Evolutionary conservation across 2,888 invertebrate species (phyloP).

Genomic region (Limnephilus rhombicus): DNA sequence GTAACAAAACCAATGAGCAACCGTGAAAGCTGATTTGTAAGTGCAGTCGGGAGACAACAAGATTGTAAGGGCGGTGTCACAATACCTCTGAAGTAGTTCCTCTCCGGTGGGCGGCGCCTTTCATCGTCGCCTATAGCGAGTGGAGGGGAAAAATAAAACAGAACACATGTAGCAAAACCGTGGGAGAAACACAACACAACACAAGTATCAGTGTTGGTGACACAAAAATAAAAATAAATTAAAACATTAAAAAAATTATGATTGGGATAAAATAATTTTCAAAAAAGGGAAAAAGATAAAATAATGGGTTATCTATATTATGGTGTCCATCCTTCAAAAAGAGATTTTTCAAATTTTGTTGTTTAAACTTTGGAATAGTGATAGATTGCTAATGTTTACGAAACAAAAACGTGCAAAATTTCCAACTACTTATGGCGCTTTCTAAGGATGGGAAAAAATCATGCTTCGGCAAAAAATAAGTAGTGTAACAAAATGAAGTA

Average conservation of each 20-base stretch:
- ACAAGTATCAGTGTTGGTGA: neutral
- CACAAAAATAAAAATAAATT: neutral
- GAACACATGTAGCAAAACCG: constrained; percentile 50
- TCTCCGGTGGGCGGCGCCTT: constrained; percentile 59
- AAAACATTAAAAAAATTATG: neutral
- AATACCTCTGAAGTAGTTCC: constrained; percentile 61
- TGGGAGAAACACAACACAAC: neutral
- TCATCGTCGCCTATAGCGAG: constrained; percentile 51
- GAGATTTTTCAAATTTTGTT: neutral
- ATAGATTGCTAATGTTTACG: neutral
- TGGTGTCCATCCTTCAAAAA: neutral
- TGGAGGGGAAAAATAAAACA: constrained; percentile 42
- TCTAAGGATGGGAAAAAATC: neutral
- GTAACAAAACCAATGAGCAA: neutral
- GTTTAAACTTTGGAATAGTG: neutral
- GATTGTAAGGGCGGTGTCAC: constrained; percentile 31
- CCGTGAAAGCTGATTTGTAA: neutral
- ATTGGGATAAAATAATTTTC: neutral
- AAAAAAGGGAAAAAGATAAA: neutral
- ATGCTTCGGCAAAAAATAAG: neutral
- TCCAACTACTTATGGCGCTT: neutral
- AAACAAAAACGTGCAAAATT: neutral
- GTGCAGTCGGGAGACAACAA: neutral
- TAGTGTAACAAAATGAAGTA: neutral
- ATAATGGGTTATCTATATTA: neutral